Evolutionary conservation across 2,113 vertebrate genomes (phyloP).

Genomic region (Nesoenas mayeri): DNA sequence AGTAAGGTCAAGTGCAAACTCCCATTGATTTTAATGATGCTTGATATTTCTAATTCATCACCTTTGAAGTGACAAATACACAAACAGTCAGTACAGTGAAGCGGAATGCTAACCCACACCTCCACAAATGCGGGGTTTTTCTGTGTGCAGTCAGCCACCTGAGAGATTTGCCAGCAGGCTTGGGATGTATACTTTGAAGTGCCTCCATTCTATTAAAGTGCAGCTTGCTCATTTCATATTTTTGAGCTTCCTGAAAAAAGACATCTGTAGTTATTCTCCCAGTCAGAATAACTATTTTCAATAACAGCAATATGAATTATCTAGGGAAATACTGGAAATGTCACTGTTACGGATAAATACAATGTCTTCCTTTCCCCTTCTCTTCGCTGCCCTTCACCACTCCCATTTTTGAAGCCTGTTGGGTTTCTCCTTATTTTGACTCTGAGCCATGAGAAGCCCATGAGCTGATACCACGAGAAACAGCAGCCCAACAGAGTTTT

Average conservation of each 20-base stretch:
- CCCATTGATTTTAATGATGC: conserved; percentile 32
- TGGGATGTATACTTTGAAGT: conserved; percentile 38
- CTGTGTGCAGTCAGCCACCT: background rate
- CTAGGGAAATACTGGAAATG: background rate
- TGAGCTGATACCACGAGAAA: background rate
- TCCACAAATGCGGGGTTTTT: background rate
- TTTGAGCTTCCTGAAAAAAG: conserved; percentile 32
- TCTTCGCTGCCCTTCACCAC: background rate
- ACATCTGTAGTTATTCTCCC: conserved; percentile 26
- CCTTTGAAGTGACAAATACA: conserved; percentile 35
- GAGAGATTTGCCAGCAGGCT: conserved; percentile 36
- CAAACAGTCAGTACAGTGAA: conserved; percentile 12
- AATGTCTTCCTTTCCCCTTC: background rate
- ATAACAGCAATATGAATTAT: conserved; percentile 46
- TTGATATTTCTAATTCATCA: conserved; percentile 39
- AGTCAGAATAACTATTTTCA: conserved; percentile 34
- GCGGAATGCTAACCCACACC: conserved; percentile 16
- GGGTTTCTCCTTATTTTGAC: background rate
- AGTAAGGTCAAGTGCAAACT: conserved; percentile 44
- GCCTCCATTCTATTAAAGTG: conserved; percentile 27
- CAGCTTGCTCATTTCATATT: conserved; percentile 24
- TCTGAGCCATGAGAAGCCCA: background rate
- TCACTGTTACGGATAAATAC: background rate
- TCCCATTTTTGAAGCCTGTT: background rate
- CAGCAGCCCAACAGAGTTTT: background rate